Conservation (phyloP, 2,797 vertebrate species). For the Sylvia borin region DNA sequence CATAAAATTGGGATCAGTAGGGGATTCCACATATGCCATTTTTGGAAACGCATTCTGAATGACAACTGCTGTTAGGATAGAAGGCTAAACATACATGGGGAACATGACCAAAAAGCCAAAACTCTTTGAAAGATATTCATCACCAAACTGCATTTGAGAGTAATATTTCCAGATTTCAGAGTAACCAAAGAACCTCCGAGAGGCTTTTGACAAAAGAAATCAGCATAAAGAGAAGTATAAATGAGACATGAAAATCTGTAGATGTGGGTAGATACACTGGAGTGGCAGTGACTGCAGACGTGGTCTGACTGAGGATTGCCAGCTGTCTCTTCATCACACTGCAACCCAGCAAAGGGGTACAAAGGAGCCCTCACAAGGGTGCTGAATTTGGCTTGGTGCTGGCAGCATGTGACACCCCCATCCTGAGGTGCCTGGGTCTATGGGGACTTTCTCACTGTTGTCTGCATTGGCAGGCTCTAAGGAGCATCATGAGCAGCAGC, state of each 20-base stretch:
- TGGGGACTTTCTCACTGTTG: not conserved
- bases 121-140: not conserved
- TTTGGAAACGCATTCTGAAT: not conserved
- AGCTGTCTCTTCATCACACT: rapidly evolving
- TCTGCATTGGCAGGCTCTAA: not conserved
- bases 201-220: not conserved
- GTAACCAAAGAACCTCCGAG: not conserved
- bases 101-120: not conserved
- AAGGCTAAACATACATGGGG: not conserved
- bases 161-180: not conserved
- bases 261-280: rapidly evolving
- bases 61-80: not conserved
- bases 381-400: not conserved
- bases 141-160: not conserved
- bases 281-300: not conserved
- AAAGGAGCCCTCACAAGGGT: not conserved
- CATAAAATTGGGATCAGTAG: not conserved
- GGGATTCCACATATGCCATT: not conserved
- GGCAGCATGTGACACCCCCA: not conserved
- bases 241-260: not conserved
- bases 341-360: not conserved
- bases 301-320: too few relatives aligned
- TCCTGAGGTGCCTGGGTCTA: not conserved
- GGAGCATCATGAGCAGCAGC: not conserved
- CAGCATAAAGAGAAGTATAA: not conserved